Evolutionary conservation across 2,113 vertebrate species (phyloP), one percentile per base, ranked within the genome.

Genomic region (Ia io): DNA sequence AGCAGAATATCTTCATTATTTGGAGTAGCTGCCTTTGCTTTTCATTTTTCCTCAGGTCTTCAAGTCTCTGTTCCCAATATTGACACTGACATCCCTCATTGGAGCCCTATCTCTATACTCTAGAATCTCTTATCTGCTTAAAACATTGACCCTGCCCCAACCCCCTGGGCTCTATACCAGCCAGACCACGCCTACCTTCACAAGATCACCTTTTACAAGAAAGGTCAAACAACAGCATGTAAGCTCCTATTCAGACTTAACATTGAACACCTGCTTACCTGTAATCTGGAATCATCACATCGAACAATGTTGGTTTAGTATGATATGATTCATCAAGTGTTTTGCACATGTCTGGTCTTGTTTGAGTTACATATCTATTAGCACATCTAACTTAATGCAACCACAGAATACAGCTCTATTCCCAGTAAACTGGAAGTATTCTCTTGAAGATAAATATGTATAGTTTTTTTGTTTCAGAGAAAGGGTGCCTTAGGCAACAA

Each of bases 371-470:
- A 49, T 16, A 78, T 30, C 47, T 14, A 40, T 35, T 63, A 83
- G 70, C 30, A 35, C 8, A 32, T 61, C 30, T 63, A 53, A 78
- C 70, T 87, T 74, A 77, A 76, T 56, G 49, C 32, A 83, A 85
- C 67, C 37, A 51, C 42, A 90, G 82, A 70, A 74, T 73, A 61
- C 23, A 77, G 86, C 40, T 53, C 5, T 42, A n/a, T 49, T 73
- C 4, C 77, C 16, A 25, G 2, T 14, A 83, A 49, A 85, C 35
- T 59, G 16, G 28, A 44, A 78, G n/a, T 71, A 71, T 95, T 93
- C 53, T 92, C 94, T 88, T 87, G 59, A 96, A 93, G 51, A 90
- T 35, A 90, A 90, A 82, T 93, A 44, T 5, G 59, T 37, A n/a
- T 6, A 35, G n/a, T 84, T 90, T 90, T 84, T 88, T 95, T 40